Percentiles rank a stretch among this genome's conserved stretches.
Evolutionary conservation across 30 jellyfish, hydroid and myxozoan species (phyloP).

Genomic region (Rhopilema esculentum): DNA sequence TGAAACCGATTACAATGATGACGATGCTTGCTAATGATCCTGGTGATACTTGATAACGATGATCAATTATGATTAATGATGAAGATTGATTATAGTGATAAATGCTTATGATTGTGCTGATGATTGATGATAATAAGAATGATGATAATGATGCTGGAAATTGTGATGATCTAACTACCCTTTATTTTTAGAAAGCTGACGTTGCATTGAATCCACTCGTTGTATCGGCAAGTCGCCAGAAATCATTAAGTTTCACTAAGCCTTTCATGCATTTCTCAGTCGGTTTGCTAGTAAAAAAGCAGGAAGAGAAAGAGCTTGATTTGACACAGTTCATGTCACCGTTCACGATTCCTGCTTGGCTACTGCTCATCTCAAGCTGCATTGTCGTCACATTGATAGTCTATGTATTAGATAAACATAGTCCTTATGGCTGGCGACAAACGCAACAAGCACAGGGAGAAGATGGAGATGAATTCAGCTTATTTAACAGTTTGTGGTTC

Average conservation of each 20-base stretch:
- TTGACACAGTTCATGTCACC: slow-evolving; percentile 63
- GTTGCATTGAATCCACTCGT: slow-evolving; percentile 46
- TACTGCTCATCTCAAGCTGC: slow-evolving; percentile 50
- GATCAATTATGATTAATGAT: not conserved
- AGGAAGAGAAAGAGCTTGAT: slow-evolving; percentile 43
- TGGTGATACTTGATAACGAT: not conserved
- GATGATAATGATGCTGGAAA: not conserved
- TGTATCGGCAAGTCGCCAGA: slow-evolving; percentile 63
- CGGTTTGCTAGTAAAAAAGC: slow-evolving; percentile 50
- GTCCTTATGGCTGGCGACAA: slow-evolving; percentile 75
- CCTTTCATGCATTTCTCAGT: slow-evolving; percentile 75
- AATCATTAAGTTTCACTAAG: slow-evolving; percentile 43
- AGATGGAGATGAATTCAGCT: slow-evolving; percentile 66
- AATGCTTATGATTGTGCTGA: not conserved
- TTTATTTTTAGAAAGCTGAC: slow-evolving; percentile 45
- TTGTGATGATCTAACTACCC: not conserved
- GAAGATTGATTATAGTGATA: not conserved
- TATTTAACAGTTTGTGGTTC: slow-evolving; percentile 64
- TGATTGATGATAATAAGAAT: not conserved
- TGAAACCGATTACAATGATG: no score
- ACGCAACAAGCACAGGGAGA: slow-evolving; percentile 73
- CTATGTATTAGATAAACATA: slow-evolving; percentile 35
- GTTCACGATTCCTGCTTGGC: slow-evolving; percentile 67
- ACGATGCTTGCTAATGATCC: not conserved
- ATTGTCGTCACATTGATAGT: slow-evolving; percentile 53